Evolutionary conservation across 2,797 vertebrate genomes (phyloP), one percentile per base, ranked within the genome.

Genomic region (Dipus sagitta): DNA sequence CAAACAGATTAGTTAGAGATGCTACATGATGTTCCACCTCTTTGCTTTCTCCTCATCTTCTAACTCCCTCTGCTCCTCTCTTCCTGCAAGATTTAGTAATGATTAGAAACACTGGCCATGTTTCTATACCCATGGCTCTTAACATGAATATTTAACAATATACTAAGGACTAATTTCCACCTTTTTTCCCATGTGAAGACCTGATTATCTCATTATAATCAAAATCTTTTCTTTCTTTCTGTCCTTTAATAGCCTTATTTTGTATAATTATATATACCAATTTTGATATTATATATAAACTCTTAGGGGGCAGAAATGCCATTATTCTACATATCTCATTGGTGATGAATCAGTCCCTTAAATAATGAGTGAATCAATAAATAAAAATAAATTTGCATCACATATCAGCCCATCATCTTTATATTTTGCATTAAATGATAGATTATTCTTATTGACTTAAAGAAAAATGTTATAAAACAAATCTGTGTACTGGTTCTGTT

Each of bases 21-120:
- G 0, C 12, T 70, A 20, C 3, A 13, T 2, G 54, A 17, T 75
- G 6, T 21, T 20, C 2, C 26, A 15, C 42, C 18, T 32, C 15
- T 84, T 0, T 13, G 0, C 11, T 42, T 3, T 0, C 4, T 2
- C 4, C 21, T 64, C n/a, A 1, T 47, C 23, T 4, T 75, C 18
- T 4, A 26, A 10, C 26, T 34, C 24, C 30, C 38, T 14, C 2
- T 6, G 47, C 34, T 67, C 30, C 32, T 14, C 2, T 4, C 58
- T n/a, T 67, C 8, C 2, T n/a, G 6, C 15, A 26, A 30, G 23
- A 70, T 34, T 8, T 0, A 28, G 0, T 30, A 3, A 10, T 15
- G 24, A 3, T 3, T n/a, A 20, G 42, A 83, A 83, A 52, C 18
- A 54, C 1, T 52, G 60, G 3, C 6, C 17, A 3, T 6, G 0